These are phyloP conservation scores for Tricholaema leucomelas DNA, from an alignment of 2,113 vertebrate species.

Conservation along the genomic window DNA sequence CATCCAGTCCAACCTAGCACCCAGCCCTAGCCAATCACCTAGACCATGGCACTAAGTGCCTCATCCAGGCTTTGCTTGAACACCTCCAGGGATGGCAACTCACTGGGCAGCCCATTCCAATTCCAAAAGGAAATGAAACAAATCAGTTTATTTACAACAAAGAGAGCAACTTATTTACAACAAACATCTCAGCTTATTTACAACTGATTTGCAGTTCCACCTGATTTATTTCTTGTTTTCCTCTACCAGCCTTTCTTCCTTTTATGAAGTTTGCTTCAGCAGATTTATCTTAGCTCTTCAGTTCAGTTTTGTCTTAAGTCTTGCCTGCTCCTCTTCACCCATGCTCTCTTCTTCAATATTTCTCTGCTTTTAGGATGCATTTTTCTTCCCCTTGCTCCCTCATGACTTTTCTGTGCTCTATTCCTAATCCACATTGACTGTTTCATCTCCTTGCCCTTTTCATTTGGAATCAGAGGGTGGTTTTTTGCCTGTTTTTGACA, in stretches of 20 bases:
- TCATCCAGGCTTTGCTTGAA: too few relatives aligned
- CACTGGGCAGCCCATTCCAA: too few relatives aligned
- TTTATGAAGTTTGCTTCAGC: background rate
- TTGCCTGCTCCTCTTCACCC: background rate
- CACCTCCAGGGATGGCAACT: too few relatives aligned
- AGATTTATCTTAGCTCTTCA: background rate
- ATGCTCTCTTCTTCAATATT: background rate
- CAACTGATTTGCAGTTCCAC: background rate
- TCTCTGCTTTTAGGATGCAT: background rate
- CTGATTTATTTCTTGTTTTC: background rate
- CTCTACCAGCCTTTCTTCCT: background rate
- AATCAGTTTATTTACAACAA: background rate
- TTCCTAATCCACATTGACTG: background rate
- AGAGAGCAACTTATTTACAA: background rate
- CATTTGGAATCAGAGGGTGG: background rate
- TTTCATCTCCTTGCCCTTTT: background rate
- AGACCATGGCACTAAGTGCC: too few relatives aligned
- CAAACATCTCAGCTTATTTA: background rate
- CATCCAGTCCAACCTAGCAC: too few relatives aligned
- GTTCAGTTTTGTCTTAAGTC: background rate
- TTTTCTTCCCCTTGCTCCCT: background rate
- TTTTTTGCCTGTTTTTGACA: background rate
- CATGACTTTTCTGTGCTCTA: background rate
- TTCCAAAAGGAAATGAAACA: conserved; percentile 28
- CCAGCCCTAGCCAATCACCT: too few relatives aligned